Evolutionary conservation across 2,113 vertebrate genomes (phyloP).

Genomic region (Dromaius novaehollandiae): DNA sequence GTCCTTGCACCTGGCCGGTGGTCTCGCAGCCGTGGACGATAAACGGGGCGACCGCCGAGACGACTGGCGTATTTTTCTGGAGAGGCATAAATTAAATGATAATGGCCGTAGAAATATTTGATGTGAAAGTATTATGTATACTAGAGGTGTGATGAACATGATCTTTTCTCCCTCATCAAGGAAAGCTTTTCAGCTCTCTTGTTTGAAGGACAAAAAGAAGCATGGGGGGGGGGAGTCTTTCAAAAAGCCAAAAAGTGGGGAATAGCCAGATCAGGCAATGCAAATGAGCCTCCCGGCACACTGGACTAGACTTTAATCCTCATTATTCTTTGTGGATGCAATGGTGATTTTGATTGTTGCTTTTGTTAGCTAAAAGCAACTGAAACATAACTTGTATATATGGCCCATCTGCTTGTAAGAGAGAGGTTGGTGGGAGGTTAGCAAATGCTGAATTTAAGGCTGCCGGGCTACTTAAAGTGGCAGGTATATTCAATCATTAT

Average conservation of each 20-base stretch:
- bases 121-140: not conserved
- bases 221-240: not conserved
- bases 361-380: slow-evolving; percentile 29
- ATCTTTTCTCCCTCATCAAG: not conserved
- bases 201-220: not conserved
- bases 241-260: not conserved
- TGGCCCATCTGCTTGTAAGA: slow-evolving; percentile 32
- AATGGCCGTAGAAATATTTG: not conserved
- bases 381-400: not conserved
- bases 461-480: not conserved
- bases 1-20: slow-evolving; percentile 44
- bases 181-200: slow-evolving; percentile 1
- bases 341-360: slow-evolving; percentile 2
- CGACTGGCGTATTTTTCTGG: not conserved
- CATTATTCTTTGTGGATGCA: not conserved
- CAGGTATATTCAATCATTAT: fast-evolving
- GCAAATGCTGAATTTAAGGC: not conserved
- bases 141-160: not conserved
- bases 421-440: not conserved
- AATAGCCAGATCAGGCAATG: not conserved
- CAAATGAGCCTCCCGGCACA: not conserved
- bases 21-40: not conserved
- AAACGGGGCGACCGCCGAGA: not conserved
- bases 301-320: not conserved
- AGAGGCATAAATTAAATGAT: slow-evolving; percentile 18